Percentiles rank a stretch among this genome's conserved stretches.
phyloP scores from a whole-genome alignment of 2,888 invertebrate species.

The Formica aserva region DNA sequence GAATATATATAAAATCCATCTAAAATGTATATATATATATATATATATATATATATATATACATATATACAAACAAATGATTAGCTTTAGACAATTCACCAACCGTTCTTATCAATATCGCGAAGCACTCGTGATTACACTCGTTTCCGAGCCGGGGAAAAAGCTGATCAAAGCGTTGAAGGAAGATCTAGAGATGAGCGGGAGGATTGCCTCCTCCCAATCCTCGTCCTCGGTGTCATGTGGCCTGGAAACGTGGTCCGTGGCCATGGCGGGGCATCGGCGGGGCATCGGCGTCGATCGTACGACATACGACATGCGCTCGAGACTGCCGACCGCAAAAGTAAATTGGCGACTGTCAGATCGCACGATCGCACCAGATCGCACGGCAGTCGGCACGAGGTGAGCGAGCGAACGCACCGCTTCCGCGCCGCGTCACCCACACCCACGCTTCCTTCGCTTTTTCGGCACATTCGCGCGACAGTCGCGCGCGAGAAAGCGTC shows the following conservation, averaged over 20 bases:
- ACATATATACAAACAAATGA: background rate
- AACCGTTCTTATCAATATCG: background rate
- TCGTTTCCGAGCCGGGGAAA: background rate
- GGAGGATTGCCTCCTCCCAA: conserved; percentile 17
- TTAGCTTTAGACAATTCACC: background rate
- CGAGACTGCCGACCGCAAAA: conserved; percentile 55
- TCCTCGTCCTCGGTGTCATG: background rate
- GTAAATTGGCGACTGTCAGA: conserved; percentile 71
- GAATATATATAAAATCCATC: too few relatives aligned
- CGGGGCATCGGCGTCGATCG: conserved; percentile 55
- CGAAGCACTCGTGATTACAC: background rate
- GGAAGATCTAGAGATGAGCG: background rate
- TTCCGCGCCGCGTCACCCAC: conserved; percentile 47
- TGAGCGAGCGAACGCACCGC: conserved; percentile 63
- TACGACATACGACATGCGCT: background rate
- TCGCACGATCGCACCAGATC: background rate
- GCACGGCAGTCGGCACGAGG: conserved; percentile 52
- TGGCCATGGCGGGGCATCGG: conserved; percentile 67
- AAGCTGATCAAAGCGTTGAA: background rate
- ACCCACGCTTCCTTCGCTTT: conserved; percentile 3
- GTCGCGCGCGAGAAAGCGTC: conserved; percentile 19
- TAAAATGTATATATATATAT: too few relatives aligned
- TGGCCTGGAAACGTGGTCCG: conserved; percentile 69
- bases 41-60: too few relatives aligned
- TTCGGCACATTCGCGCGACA: background rate